Percentiles rank a stretch among this genome's conserved stretches.
phyloP scores from a whole-genome alignment of 2,797 vertebrate genomes.

The Lepidocolaptes lacrymiger region DNA sequence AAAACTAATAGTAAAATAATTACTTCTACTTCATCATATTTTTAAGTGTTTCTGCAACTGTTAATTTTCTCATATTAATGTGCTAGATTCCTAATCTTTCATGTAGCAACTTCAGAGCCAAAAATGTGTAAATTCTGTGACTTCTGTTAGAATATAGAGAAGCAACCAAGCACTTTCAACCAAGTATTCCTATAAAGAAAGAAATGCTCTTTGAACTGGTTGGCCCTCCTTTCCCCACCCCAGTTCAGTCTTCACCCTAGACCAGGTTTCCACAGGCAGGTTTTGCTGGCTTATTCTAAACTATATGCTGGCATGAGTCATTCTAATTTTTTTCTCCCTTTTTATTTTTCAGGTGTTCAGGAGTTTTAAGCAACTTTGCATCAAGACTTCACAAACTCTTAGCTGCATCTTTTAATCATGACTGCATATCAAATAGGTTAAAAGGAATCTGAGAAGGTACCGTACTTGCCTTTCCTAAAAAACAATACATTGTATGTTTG shows the following conservation, averaged over 20 bases:
- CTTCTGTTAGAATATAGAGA: neutral
- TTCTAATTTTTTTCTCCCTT: slow-evolving; percentile 39
- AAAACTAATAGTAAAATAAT: neutral
- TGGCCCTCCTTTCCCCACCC: neutral
- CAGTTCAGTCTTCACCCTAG: neutral
- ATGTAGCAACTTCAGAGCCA: neutral
- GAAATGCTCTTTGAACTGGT: neutral
- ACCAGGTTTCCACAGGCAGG: neutral
- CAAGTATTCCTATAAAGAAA: neutral
- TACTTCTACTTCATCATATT: neutral
- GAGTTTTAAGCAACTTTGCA: slow-evolving; percentile 62
- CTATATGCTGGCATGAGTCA: neutral
- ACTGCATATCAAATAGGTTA: slow-evolving; percentile 85
- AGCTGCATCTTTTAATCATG: slow-evolving; percentile 78
- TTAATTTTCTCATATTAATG: neutral
- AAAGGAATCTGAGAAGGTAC: slow-evolving; percentile 80
- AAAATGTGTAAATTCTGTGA: neutral
- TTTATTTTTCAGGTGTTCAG: slow-evolving; percentile 78
- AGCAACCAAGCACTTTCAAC: neutral
- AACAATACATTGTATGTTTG: neutral
- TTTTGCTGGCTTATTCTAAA: neutral
- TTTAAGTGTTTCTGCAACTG: neutral
- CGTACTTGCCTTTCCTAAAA: neutral
- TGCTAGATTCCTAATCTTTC: neutral
- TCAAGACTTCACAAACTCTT: slow-evolving; percentile 57